These are phyloP conservation scores for Drosophila koepferae DNA, from an alignment of 2,888 invertebrate genomes.

Conservation along the genomic window DNA sequence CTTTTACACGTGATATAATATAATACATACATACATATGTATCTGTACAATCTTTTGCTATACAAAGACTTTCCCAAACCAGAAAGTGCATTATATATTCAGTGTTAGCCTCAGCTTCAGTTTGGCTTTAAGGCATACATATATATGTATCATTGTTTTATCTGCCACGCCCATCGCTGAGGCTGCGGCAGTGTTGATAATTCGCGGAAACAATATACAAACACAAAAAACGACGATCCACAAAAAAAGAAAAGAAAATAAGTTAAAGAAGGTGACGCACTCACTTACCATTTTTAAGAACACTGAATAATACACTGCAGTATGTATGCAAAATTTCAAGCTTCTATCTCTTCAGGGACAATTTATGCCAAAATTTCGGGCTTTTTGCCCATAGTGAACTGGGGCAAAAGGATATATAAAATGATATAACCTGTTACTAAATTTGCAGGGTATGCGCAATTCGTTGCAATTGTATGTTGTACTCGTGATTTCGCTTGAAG, in stretches of 20 bases:
- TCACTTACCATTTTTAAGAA: constrained; percentile 21
- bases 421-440: background rate
- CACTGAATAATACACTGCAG: constrained; percentile 26
- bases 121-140: constrained; percentile 4
- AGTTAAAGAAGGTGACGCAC: constrained; percentile 40
- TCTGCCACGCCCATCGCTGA: constrained; percentile 10
- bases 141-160: constrained; percentile 13
- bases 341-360: too few species aligned
- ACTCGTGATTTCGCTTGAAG: constrained; percentile 5
- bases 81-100: background rate
- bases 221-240: background rate
- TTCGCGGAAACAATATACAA: constrained; percentile 44
- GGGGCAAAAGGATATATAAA: background rate
- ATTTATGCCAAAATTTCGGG: too few species aligned
- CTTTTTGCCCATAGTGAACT: background rate
- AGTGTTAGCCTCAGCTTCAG: background rate
- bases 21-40: too few species aligned
- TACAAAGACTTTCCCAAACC: background rate
- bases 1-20: too few species aligned
- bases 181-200: constrained; percentile 28
- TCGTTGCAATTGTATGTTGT: background rate
- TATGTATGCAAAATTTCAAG: too few species aligned
- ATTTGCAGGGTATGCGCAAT: background rate
- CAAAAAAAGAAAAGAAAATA: constrained; percentile 2
- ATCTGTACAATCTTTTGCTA: too few species aligned